Conservation (phyloP, 1,140 invertebrate genomes). For the Apocrypta bakeri region DNA sequence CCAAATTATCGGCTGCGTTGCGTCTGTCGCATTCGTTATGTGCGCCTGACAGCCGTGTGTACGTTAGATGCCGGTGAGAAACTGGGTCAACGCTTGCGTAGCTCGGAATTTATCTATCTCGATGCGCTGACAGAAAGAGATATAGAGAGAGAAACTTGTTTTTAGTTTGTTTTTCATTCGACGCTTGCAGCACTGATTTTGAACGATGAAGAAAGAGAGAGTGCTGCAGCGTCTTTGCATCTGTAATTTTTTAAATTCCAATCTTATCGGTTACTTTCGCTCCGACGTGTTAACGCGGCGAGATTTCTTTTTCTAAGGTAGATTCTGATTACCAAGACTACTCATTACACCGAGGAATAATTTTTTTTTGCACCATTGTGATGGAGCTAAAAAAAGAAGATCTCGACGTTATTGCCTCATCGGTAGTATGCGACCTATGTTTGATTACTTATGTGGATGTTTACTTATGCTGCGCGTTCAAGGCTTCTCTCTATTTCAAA, state of each 20-base stretch:
- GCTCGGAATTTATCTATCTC: neutral
- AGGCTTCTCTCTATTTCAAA: neutral
- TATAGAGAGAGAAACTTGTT: neutral
- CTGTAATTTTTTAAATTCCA: neutral
- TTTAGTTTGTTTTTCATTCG: too few relatives aligned
- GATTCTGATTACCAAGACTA: too few relatives aligned
- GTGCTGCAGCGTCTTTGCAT: neutral
- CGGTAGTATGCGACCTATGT: too few relatives aligned
- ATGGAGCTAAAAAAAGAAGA: too few relatives aligned
- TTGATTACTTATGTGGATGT: neutral
- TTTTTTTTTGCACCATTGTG: too few relatives aligned
- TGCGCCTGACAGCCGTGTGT: neutral
- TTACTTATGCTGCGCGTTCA: slow-evolving; percentile 3
- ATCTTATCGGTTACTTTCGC: neutral
- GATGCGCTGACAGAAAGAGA: neutral
- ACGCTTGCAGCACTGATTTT: too few relatives aligned
- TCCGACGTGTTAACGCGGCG: neutral
- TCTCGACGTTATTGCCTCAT: too few relatives aligned
- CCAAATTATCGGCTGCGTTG: slow-evolving; percentile 41
- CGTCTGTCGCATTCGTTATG: slow-evolving; percentile 24
- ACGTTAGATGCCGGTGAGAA: neutral
- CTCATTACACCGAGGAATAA: too few relatives aligned
- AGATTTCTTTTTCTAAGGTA: neutral
- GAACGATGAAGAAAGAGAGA: too few relatives aligned
- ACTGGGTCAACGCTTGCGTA: slow-evolving; percentile 28